These are phyloP conservation scores for Pygoscelis antarcticus DNA, from an alignment of 2,113 vertebrate species.

Conservation along the genomic window DNA sequence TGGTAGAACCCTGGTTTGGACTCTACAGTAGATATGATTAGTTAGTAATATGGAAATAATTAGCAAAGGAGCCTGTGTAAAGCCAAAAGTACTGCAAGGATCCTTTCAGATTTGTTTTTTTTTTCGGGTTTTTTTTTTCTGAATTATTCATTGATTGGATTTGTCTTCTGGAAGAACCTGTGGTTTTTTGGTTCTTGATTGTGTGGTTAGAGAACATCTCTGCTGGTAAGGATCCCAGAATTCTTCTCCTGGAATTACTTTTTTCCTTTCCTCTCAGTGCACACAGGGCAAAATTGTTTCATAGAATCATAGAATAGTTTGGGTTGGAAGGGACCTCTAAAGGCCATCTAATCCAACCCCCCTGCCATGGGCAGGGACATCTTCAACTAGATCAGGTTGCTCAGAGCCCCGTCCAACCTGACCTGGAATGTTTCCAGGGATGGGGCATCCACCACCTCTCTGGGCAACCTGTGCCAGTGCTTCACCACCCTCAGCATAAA, in stretches of 20 bases:
- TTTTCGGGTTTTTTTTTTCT: not conserved
- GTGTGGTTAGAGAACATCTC: not conserved
- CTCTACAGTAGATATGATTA: not conserved
- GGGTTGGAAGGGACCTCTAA: too few relatives aligned
- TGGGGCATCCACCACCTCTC: too few relatives aligned
- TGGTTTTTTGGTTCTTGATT: not conserved
- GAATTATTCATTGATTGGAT: not conserved
- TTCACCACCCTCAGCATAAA: too few relatives aligned
- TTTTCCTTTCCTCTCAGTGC: not conserved
- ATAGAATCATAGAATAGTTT: too few relatives aligned
- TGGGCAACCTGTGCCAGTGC: too few relatives aligned
- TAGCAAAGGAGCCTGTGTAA: not conserved
- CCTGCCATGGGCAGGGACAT: too few relatives aligned
- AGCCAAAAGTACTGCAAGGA: not conserved
- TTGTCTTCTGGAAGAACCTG: not conserved
- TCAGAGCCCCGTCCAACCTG: too few relatives aligned
- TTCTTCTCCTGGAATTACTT: not conserved
- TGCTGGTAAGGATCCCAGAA: not conserved
- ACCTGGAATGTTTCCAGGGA: too few relatives aligned
- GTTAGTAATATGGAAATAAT: not conserved
- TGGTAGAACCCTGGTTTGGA: not conserved
- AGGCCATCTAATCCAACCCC: too few relatives aligned
- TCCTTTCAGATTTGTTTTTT: not conserved
- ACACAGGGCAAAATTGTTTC: not conserved
- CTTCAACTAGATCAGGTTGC: too few relatives aligned